Evolutionary conservation across 2,797 vertebrate genomes (phyloP).

Genomic region (Anisognathus igniventris): DNA sequence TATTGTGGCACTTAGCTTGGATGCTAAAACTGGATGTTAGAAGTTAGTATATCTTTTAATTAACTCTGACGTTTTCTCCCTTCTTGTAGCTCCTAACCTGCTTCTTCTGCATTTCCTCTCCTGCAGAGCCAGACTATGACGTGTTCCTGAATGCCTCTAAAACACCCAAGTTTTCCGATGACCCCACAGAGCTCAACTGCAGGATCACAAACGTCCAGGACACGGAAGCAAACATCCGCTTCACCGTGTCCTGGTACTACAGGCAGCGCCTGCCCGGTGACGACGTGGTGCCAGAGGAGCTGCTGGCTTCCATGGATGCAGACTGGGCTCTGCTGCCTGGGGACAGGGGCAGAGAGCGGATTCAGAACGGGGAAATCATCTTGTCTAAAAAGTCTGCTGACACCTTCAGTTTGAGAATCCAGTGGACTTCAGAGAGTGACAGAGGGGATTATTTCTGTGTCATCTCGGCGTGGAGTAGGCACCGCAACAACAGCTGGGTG

Average conservation of each 20-base stretch:
- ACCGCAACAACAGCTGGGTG: constrained; percentile 75
- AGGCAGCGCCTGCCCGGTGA: constrained; percentile 47
- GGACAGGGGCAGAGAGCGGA: constrained; percentile 72
- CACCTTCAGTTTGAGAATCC: constrained; percentile 86
- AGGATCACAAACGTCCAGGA: constrained; percentile 72
- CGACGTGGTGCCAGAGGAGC: constrained; percentile 28
- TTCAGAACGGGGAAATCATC: constrained; percentile 79
- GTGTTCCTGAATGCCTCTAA: constrained; percentile 72
- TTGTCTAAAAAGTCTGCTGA: constrained; percentile 75
- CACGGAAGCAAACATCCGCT: constrained; percentile 56
- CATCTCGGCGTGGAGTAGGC: constrained; percentile 74
- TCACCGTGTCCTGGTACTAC: constrained; percentile 87
- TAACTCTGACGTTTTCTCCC: neutral
- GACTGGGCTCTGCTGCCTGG: constrained; percentile 79
- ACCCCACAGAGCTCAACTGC: constrained; percentile 86
- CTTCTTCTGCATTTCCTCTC: neutral
- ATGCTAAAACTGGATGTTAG: neutral
- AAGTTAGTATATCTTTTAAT: neutral
- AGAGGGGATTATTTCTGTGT: constrained; percentile 80
- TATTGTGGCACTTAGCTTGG: neutral
- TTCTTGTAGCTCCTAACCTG: neutral
- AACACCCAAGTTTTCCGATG: constrained; percentile 77
- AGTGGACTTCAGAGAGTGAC: constrained; percentile 79
- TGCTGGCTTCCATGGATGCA: constrained; percentile 80
- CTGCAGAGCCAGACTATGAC: constrained; percentile 80